These are phyloP conservation scores for Drosophila mettleri DNA, from an alignment of 2,888 invertebrate genomes.

Conservation along the genomic window DNA sequence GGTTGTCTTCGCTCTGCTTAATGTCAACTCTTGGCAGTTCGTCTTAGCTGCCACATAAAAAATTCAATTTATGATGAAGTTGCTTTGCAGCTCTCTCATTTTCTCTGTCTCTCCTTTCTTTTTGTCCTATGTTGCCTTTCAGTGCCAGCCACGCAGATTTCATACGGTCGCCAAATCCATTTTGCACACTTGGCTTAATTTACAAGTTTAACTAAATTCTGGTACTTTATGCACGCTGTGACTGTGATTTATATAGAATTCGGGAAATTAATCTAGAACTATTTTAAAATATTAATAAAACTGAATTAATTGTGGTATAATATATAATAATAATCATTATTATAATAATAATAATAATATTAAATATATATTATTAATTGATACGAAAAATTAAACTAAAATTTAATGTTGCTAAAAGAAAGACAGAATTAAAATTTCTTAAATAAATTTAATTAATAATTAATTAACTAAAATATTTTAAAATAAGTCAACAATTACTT, in stretches of 20 bases:
- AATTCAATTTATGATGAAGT: constrained; percentile 74
- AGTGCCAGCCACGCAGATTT: constrained; percentile 67
- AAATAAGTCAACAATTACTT: too few relatives aligned
- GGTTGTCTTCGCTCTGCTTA: constrained; percentile 63
- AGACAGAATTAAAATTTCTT: too few relatives aligned
- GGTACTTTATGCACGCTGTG: constrained; percentile 25
- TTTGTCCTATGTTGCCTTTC: constrained; percentile 32
- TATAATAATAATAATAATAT: too few relatives aligned
- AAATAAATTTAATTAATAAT: too few relatives aligned
- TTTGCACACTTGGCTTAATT: constrained; percentile 36
- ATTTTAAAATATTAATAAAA: not conserved
- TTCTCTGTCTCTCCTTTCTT: constrained; percentile 23
- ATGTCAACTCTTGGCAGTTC: constrained; percentile 74
- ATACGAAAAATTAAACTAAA: too few relatives aligned
- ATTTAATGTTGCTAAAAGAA: too few relatives aligned
- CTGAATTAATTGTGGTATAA: too few relatives aligned
- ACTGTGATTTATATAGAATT: constrained; percentile 10
- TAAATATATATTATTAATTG: too few relatives aligned
- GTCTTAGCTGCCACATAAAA: constrained; percentile 67
- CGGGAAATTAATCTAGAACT: not conserved
- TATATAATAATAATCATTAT: too few relatives aligned
- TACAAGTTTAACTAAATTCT: constrained; percentile 12
- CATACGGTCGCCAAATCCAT: constrained; percentile 16
- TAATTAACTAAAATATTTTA: too few relatives aligned
- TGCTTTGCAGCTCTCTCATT: constrained; percentile 12